phyloP scores from a whole-genome alignment of 2,888 invertebrate species.

The Leptura quadrifasciata region DNA sequence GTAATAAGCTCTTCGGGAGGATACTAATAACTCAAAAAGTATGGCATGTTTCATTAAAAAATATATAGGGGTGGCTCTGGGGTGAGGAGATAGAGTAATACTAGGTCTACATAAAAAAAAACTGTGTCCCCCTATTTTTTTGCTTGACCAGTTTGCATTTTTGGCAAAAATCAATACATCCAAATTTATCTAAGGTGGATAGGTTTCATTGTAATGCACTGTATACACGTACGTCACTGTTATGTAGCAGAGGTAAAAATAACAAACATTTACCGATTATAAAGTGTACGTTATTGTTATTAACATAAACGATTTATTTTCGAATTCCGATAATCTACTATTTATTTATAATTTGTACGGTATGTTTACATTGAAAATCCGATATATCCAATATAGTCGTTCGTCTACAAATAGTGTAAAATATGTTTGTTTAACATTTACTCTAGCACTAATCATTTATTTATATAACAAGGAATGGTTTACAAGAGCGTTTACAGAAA shows the following conservation, averaged over 20 bases:
- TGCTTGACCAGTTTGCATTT: too few species aligned
- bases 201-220: too few species aligned
- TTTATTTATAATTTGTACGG: constrained; percentile 40
- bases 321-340: constrained; percentile 26
- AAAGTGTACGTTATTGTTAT: constrained; percentile 37
- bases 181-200: too few species aligned
- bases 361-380: constrained; percentile 16
- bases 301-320: constrained; percentile 39
- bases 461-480: constrained; percentile 21
- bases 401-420: constrained; percentile 16
- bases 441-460: constrained; percentile 8
- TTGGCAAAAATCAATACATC: too few species aligned
- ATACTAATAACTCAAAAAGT: too few species aligned
- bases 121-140: too few species aligned
- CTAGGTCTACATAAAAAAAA: too few species aligned
- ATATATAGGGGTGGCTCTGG: too few species aligned
- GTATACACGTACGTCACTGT: neutral
- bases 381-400: neutral
- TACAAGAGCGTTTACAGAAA: neutral
- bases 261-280: constrained; percentile 35
- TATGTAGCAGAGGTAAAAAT: constrained; percentile 19
- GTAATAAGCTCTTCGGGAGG: too few species aligned
- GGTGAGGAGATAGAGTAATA: too few species aligned
- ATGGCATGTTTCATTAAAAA: too few species aligned
- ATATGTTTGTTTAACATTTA: constrained; percentile 29